A percentile compares a stretch with the other conserved stretches of the same genome.
These are phyloP conservation scores for Xyrauchen texanus DNA, from an alignment of 2,113 vertebrate genomes.

Conservation along the genomic window DNA sequence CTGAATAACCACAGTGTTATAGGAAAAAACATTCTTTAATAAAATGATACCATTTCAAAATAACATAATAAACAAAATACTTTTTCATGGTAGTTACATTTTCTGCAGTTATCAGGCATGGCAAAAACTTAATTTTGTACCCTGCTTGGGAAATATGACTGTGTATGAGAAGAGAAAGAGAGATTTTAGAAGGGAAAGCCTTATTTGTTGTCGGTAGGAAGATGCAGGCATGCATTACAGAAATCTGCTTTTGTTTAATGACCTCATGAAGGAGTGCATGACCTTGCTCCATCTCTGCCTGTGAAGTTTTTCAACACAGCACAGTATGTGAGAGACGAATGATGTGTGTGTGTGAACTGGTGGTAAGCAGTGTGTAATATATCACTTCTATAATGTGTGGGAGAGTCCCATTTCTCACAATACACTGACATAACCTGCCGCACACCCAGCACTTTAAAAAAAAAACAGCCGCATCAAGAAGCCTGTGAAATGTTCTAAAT, in stretches of 20 bases:
- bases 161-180: slow-evolving; percentile 21
- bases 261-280: slow-evolving; percentile 38
- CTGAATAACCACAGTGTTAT: too few relatives aligned
- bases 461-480: neutral
- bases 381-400: slow-evolving; percentile 59
- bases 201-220: slow-evolving; percentile 24
- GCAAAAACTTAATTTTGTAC: neutral
- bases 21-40: too few relatives aligned
- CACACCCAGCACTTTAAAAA: slow-evolving; percentile 5
- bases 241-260: slow-evolving; percentile 45
- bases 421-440: slow-evolving; percentile 53
- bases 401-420: slow-evolving; percentile 61
- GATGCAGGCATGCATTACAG: slow-evolving; percentile 21
- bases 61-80: too few relatives aligned
- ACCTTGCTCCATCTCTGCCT: slow-evolving; percentile 39
- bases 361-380: slow-evolving; percentile 56
- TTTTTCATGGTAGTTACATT: too few relatives aligned
- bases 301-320: slow-evolving; percentile 33
- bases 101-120: too few relatives aligned
- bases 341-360: slow-evolving; percentile 42
- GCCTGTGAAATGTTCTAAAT: neutral
- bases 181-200: neutral
- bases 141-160: neutral
- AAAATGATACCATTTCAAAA: too few relatives aligned
- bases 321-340: slow-evolving; percentile 31